Conservation (phyloP, 2,113 vertebrate genomes). For the Mionectes macconnelli region DNA sequence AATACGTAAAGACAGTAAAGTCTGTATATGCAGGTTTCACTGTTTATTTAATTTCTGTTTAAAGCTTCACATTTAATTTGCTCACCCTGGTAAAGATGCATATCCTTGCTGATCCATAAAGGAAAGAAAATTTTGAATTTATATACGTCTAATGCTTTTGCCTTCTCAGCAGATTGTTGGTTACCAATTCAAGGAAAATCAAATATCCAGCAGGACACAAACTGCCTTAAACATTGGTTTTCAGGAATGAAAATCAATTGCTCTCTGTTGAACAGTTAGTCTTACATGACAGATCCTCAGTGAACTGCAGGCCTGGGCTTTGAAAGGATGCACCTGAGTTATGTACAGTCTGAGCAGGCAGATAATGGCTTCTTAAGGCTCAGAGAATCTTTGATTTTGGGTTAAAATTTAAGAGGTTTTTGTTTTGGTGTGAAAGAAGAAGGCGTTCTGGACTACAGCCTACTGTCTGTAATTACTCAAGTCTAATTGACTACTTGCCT, state of each 20-base stretch:
- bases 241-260: background rate
- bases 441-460: background rate
- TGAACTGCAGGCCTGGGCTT: background rate
- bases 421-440: background rate
- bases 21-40: background rate
- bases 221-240: background rate
- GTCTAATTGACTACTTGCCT: background rate
- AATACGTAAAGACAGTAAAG: background rate
- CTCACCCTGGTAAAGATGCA: background rate
- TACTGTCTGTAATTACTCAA: background rate
- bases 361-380: background rate
- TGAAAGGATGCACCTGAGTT: background rate
- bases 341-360: background rate
- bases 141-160: background rate
- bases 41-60: background rate
- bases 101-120: background rate
- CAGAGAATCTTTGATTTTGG: background rate
- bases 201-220: background rate
- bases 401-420: background rate
- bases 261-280: background rate
- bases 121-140: background rate
- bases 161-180: background rate
- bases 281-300: background rate
- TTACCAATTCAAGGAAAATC: background rate
- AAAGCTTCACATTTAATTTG: background rate